Base-by-base conservation (phyloP, 2,113 vertebrate genomes). In the Ascaphus truei region DNA sequence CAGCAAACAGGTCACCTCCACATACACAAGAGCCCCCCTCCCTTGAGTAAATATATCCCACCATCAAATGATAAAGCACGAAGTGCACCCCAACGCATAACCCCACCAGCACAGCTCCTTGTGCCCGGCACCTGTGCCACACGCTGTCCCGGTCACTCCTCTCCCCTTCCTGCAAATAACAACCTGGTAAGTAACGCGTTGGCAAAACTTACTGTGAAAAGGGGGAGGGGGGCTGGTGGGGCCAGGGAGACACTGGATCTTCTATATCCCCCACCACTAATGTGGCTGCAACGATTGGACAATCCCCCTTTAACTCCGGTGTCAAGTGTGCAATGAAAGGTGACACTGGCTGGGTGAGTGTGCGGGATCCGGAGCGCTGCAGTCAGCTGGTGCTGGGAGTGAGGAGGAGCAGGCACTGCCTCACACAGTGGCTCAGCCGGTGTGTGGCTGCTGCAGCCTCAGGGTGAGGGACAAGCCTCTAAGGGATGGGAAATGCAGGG, bases 181-280 rank as follows among this genome's bases (percentile, higher is more conserved):
- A 43, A 43, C 6, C 39, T 13, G 15, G 7, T 43, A 43, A 43
- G 39, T 7, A 43, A 43, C 11, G 18, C 16, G n/a, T n/a, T n/a
- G n/a, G n/a, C n/a, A n/a, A n/a, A n/a, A 56, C 64, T 67, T 67
- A 56, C 64, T 67, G 51, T 56, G 37, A 56, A 34, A 20, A 51
- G 23, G n/a, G 48, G 12, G 43, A 16, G 20, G 26, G 50, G 47
- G 47, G 30, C n/a, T n/a, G n/a, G n/a, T n/a, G n/a, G 26, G 48
- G 22, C 45, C 26, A 33, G 62, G 12, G 47, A 1, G 11, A 1
- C 11, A 15, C 8, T 12, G 37, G n/a, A 4, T 64, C 62, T 64
- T 7, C 20, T 30, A 3, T 20, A 16, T 4, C 23, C 34, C 37
- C 37, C 13, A 10, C n/a, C n/a, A n/a, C n/a, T n/a, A n/a, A n/a